Percentiles rank a stretch among this genome's conserved stretches.
These are phyloP conservation scores for Ophthalmolycus amberensis DNA, from an alignment of 2,113 vertebrate genomes.

Conservation along the genomic window DNA sequence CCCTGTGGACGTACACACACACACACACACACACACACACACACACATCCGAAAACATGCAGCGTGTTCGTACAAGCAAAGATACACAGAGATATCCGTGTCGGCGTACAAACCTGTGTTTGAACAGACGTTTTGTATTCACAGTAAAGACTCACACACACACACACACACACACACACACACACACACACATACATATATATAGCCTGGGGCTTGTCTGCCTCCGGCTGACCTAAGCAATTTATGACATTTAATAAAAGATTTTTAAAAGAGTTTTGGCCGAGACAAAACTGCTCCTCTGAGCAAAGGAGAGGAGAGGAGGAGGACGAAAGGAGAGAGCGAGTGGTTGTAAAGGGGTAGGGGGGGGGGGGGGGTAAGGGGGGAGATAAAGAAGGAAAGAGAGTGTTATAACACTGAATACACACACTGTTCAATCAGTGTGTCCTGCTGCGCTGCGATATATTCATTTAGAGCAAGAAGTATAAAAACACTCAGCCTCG, in stretches of 20 bases:
- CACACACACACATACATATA: too few species aligned
- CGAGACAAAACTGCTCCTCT: slow-evolving; percentile 59
- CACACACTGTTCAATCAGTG: slow-evolving; percentile 14
- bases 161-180: slow-evolving; percentile 14
- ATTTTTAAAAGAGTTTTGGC: slow-evolving; percentile 67
- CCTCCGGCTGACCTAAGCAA: slow-evolving; percentile 70
- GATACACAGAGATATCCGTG: slow-evolving; percentile 27
- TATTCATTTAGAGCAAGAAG: slow-evolving; percentile 22
- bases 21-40: slow-evolving; percentile 5
- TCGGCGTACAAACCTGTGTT: slow-evolving; percentile 32
- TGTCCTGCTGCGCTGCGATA: slow-evolving; percentile 35
- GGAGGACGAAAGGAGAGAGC: slow-evolving; percentile 25
- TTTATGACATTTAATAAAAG: slow-evolving; percentile 80
- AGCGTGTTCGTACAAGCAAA: not conserved
- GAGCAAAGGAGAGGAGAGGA: slow-evolving; percentile 45
- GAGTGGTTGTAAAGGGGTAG: slow-evolving; percentile 22
- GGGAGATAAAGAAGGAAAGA: slow-evolving; percentile 39
- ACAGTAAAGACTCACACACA: slow-evolving; percentile 18
- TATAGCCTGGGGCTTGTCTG: slow-evolving; percentile 46
- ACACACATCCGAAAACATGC: slow-evolving; percentile 19
- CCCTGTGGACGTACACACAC: slow-evolving; percentile 11
- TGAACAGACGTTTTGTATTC: slow-evolving; percentile 49
- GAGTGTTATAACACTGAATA: slow-evolving; percentile 29
- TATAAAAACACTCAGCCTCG: not conserved
- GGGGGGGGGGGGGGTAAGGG: slow-evolving; percentile 17